phyloP scores from a whole-genome alignment of 1,140 invertebrate genomes.

The Drosophila lowei region DNA sequence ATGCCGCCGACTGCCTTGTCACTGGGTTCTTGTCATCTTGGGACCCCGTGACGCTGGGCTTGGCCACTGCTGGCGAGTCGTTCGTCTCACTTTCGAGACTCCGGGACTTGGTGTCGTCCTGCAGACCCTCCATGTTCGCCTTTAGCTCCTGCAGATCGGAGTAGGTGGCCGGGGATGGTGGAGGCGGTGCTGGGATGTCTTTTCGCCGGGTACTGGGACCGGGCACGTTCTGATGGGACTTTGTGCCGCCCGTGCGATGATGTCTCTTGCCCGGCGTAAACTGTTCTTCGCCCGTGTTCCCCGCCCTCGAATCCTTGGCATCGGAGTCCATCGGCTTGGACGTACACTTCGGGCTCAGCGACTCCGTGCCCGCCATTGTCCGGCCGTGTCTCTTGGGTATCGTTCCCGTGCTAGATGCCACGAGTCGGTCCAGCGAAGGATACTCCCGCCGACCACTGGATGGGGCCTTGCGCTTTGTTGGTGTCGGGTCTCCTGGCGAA shows the following conservation, averaged over 20 bases:
- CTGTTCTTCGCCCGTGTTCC: slow-evolving; percentile 32
- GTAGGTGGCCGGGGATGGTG: slow-evolving; percentile 76
- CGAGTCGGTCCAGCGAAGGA: slow-evolving; percentile 69
- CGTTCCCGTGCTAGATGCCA: slow-evolving; percentile 71
- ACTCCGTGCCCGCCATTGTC: background rate
- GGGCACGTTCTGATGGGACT: slow-evolving; percentile 28
- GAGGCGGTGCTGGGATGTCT: slow-evolving; percentile 74
- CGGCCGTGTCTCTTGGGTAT: slow-evolving; percentile 60
- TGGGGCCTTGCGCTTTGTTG: slow-evolving; percentile 32
- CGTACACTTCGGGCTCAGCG: slow-evolving; percentile 20
- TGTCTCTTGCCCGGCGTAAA: slow-evolving; percentile 40
- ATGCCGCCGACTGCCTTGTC: too few species aligned
- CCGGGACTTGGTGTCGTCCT: slow-evolving; percentile 70
- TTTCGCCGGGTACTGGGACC: slow-evolving; percentile 52
- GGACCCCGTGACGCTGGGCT: background rate
- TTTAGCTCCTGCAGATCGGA: slow-evolving; percentile 76
- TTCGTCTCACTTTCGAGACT: slow-evolving; percentile 57
- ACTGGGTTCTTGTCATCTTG: background rate
- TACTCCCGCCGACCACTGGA: slow-evolving; percentile 56
- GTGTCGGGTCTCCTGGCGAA: slow-evolving; percentile 35
- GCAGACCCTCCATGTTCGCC: slow-evolving; percentile 69
- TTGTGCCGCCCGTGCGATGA: slow-evolving; percentile 51
- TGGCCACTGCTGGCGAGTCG: slow-evolving; percentile 20
- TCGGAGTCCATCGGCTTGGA: slow-evolving; percentile 24
- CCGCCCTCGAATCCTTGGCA: slow-evolving; percentile 6